Base-by-base conservation (phyloP, 2,888 invertebrate species). In the Drosophila yooni region DNA sequence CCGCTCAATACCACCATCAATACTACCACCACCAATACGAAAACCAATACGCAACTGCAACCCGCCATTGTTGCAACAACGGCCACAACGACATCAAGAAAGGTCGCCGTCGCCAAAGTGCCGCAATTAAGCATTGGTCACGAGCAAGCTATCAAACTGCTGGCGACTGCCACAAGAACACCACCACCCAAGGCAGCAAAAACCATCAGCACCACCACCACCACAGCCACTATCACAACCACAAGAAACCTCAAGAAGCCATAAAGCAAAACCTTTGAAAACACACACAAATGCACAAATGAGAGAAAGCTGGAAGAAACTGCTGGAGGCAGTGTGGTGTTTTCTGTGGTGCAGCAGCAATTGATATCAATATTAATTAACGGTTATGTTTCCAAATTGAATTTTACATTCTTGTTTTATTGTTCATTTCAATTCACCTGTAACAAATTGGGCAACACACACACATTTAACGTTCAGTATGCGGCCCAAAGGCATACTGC, bases 1-100 rank as follows among this genome's bases (percentile, higher is more conserved):
- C 86, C 89, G 86, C 81, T 77, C 76, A 78, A 67, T 64, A 70
- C 70, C 70, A 79, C 66, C 66, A 82, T 62, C 64, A 75, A 48
- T 31, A 63, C 40, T 57, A 52, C 70, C 15, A 61, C 46, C 31
- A 48, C 40, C 43, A 72, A 53, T 25, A 56, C 43, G 56, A 59
- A 64, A 38, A 43, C 27, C 63, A 58, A 71, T 66, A 53, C 70
- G 75, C 76, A 75, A 76, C 58, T 77, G 80, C 80, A 80, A 65
- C 82, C 89, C 36, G 80, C 74, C 59, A 72, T 71, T 62, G 67
- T 81, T 61, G 79, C 76, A 59, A 70, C 76, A 57, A 72, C 70
- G 54, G 72, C 78, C 54, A 75, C 83, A 58, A 79, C 76, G 61
- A 74, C 84, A 73, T 74, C 82, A 75, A 76, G 63, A 58, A 84